Base-by-base conservation (phyloP, 2,888 invertebrate genomes). In the Archips xylosteana region DNA sequence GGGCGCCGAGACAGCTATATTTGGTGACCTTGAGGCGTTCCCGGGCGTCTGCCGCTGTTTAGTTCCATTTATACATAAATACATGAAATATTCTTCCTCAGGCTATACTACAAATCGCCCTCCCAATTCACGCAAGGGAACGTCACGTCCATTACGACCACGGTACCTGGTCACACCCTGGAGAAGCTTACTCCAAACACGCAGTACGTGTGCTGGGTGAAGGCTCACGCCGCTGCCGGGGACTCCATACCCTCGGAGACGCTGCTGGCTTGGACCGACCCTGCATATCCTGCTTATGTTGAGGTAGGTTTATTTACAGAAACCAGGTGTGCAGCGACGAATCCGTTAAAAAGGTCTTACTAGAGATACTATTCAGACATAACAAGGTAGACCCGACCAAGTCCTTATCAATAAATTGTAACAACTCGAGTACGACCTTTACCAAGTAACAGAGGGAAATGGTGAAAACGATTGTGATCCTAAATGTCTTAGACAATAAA, bases 231-330 rank as follows among this genome's bases (percentile, higher is more conserved):
- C 0, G 93, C 94, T 0, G 95, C 96, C 1, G 97, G 97, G 0
- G 95, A 95, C 76, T 97, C 97, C 10, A 89, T 96, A 80, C 96
- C 97, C 0, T 97, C 97, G 0, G 98, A 98, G 89, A 97, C 97
- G 0, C 87, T 98, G 39, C 95, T 97, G 73, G 97, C 97, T 0
- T 98, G 97, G 97, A 98, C 98, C 6, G 97, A 98, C 88, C 97
- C 98, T 0, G 97, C 97, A 0, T 96, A 97, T 82, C 97, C 98
- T 0, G 97, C 98, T 0, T 97, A 97, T 89, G 97, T 98, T 23
- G 97, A 97, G 95, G 97, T 97, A 87, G 89, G 87, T 8, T 5
- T 3, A n/a, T 12, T 49, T n/a, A 39, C 39, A 39, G 39, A 1
- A 39, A 4, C 39, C 6, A 6, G 39, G 1, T 6, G 39, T 39